Conservation (phyloP, 1,140 invertebrate species). For the Zaprionus nigranus region DNA sequence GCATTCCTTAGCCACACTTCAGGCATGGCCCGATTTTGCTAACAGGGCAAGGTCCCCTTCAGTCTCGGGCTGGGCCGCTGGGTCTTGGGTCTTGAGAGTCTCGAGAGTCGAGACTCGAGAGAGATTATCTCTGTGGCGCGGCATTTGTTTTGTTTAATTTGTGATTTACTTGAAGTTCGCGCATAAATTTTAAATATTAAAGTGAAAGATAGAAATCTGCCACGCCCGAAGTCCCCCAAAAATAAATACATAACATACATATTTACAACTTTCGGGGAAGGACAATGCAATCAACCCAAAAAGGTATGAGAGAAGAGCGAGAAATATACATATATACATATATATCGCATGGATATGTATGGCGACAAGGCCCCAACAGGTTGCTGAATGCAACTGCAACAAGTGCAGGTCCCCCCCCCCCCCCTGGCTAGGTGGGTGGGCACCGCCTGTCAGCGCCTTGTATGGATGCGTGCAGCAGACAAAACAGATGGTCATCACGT, state of each 20-base stretch:
- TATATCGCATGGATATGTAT: not conserved
- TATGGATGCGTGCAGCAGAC: slow-evolving; percentile 20
- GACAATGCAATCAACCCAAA: slow-evolving; percentile 24
- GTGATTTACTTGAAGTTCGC: slow-evolving; percentile 57
- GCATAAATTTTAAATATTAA: slow-evolving; percentile 73
- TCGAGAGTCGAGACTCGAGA: slow-evolving; percentile 14
- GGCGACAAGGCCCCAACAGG: slow-evolving; percentile 32
- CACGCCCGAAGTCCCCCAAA: slow-evolving; percentile 37
- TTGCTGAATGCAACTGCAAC: slow-evolving; percentile 21
- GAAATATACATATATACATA: too few species aligned
- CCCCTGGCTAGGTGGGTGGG: slow-evolving; percentile 41
- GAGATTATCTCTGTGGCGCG: slow-evolving; percentile 66
- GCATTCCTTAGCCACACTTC: slow-evolving; percentile 39
- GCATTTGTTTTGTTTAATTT: slow-evolving; percentile 61
- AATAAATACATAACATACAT: slow-evolving; percentile 1
- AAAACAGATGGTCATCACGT: slow-evolving; percentile 72
- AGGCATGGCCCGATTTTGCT: slow-evolving; percentile 24
- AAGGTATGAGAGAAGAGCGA: not conserved
- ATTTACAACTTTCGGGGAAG: slow-evolving; percentile 7
- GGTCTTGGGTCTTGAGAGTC: not conserved
- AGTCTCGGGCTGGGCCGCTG: slow-evolving; percentile 5
- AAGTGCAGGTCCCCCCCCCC: slow-evolving; percentile 2
- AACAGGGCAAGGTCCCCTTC: slow-evolving; percentile 25
- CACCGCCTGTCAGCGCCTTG: slow-evolving; percentile 39
- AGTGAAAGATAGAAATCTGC: slow-evolving; percentile 72